Conservation (phyloP, 2,797 vertebrate genomes). For the Phrynocephalus vlangalii region DNA sequence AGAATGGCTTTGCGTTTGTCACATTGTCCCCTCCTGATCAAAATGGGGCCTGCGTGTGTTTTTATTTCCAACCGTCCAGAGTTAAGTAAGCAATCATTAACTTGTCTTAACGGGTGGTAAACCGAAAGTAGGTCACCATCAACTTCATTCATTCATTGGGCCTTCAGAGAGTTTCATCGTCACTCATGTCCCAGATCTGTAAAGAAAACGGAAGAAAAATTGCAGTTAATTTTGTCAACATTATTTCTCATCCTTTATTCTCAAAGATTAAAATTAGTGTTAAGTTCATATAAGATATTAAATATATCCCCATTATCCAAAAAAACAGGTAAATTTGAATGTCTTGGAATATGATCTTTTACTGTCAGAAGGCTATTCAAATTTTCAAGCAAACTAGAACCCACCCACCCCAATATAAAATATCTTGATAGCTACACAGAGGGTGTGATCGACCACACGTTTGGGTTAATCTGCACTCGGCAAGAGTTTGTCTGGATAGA, state of each 20-base stretch:
- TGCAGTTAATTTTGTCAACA: conserved; percentile 39
- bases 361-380: background rate
- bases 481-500: background rate
- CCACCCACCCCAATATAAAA: background rate
- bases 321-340: background rate
- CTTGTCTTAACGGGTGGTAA: conserved; percentile 45
- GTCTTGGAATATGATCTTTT: background rate
- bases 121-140: conserved; percentile 48
- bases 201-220: conserved; percentile 44
- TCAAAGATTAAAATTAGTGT: background rate
- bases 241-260: background rate
- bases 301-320: background rate
- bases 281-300: conserved; percentile 16
- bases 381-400: background rate
- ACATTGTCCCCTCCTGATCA: conserved; percentile 9
- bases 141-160: conserved; percentile 18
- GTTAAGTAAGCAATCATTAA: conserved; percentile 54
- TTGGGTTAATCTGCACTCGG: background rate
- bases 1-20: conserved; percentile 29
- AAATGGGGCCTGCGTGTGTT: conserved; percentile 35
- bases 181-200: conserved; percentile 99
- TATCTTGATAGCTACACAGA: background rate
- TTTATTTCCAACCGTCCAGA: conserved; percentile 45
- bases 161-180: conserved; percentile 92
- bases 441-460: background rate